Evolutionary conservation across 2,113 vertebrate genomes (phyloP), one percentile per base, ranked within the genome.

Genomic region (Anser brachyrhynchus): DNA sequence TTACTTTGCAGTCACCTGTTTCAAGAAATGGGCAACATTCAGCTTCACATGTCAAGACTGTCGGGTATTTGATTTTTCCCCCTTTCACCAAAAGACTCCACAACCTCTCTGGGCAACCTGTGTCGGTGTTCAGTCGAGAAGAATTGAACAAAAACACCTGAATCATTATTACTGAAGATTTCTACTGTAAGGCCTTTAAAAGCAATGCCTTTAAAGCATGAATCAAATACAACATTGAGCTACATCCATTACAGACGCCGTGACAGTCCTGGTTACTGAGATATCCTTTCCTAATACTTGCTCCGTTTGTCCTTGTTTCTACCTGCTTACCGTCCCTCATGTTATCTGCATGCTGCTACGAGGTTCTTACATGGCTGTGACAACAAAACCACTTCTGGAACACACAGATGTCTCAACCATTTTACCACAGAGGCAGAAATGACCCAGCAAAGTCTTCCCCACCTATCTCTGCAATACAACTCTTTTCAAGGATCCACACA

Each of bases 1-100:
- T 97, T 11, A 52, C 94, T 89, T 96, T 96, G 72, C 94, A 44
- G 1, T 98, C 98, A 35, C 98, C 98, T 98, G 93, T 5, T 57
- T 2, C 17, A 71, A 94, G 44, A 67, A 90, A 90, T 2, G 59
- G 59, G 51, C 1, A 37, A 44, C 46, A 1, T 20, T 96, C 51
- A 93, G 72, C 13, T 23, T 29, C 16, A 10, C 3, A 23, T 0
- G 13, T 7, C 25, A 49, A 66, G 49, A 35, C 2, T 11, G 18
- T 7, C 7, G 13, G n/a, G 44, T 17, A 17, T 35, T 84, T n/a
- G 10, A 1, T 20, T 29, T 41, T 43, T 37, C 11, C 29, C 39
- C 41, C 46, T 46, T 49, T 37, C 25, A 65, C 3, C 44, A n/a
- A 19, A 49, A 35, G 22, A 22, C n/a, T 23, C 22, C 59, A 62